These are phyloP conservation scores for Myrmecobius fasciatus DNA, from an alignment of 2,113 vertebrate species.

Conservation along the genomic window DNA sequence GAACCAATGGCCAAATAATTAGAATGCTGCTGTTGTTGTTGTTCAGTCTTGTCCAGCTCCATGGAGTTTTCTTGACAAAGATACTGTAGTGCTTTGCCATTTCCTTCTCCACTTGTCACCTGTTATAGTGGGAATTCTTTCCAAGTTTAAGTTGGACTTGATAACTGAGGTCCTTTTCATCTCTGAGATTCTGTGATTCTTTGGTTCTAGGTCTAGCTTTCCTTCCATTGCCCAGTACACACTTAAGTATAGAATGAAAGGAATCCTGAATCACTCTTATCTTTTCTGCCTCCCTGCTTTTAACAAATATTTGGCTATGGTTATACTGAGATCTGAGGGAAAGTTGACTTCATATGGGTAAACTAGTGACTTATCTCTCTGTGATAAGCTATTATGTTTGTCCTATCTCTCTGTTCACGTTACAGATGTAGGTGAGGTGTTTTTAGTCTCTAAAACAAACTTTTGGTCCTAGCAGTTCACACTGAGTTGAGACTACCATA, in stretches of 20 bases:
- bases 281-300: slow-evolving; percentile 41
- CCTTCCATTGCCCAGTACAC: neutral
- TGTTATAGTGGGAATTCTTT: neutral
- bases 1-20: neutral
- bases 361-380: slow-evolving; percentile 50
- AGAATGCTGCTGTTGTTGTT: neutral
- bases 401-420: slow-evolving; percentile 47
- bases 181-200: neutral
- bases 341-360: slow-evolving; percentile 10
- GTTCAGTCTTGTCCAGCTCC: neutral
- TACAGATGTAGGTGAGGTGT: slow-evolving; percentile 11
- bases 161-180: neutral
- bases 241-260: neutral
- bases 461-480: neutral
- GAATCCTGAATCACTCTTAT: slow-evolving; percentile 27
- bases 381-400: neutral
- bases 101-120: neutral
- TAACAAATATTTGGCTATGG: slow-evolving; percentile 70
- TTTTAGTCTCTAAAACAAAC: slow-evolving; percentile 7
- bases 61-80: neutral
- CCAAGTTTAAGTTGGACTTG: neutral
- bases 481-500: neutral
- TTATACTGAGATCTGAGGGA: slow-evolving; percentile 10
- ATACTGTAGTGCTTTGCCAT: neutral
- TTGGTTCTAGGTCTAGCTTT: neutral